phyloP scores from a whole-genome alignment of 2,797 vertebrate species.

The Gallinago solitaria region DNA sequence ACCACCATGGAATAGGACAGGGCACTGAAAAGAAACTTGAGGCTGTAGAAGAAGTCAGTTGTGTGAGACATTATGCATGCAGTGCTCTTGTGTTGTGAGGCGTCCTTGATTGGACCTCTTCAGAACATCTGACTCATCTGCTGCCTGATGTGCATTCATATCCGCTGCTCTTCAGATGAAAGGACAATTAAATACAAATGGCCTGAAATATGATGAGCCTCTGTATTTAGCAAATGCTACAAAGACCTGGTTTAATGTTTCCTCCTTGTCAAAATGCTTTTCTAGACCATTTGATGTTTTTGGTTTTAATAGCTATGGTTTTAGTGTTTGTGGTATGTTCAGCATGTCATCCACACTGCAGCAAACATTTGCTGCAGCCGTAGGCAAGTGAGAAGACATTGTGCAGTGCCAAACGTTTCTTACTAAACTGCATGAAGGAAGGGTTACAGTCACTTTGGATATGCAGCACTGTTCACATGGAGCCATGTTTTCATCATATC shows the following conservation, averaged over 20 bases:
- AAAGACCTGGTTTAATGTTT: constrained; percentile 46
- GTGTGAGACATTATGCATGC: neutral
- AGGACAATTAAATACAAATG: constrained; percentile 58
- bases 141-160: constrained; percentile 50
- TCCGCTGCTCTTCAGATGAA: constrained; percentile 46
- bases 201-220: constrained; percentile 38
- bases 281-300: constrained; percentile 42
- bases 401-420: neutral
- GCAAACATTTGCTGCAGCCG: neutral
- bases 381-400: neutral
- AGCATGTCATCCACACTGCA: constrained; percentile 25
- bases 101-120: constrained; percentile 54
- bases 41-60: neutral
- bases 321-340: constrained; percentile 31
- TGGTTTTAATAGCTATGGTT: neutral
- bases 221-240: constrained; percentile 51
- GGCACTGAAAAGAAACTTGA: neutral
- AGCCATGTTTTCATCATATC: neutral
- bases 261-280: constrained; percentile 44
- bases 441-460: neutral
- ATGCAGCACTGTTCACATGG: neutral
- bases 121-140: constrained; percentile 61
- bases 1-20: neutral
- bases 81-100: neutral
- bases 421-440: neutral